Conservation (phyloP, 2,113 vertebrate genomes). For the Cranoglanis bouderius region DNA sequence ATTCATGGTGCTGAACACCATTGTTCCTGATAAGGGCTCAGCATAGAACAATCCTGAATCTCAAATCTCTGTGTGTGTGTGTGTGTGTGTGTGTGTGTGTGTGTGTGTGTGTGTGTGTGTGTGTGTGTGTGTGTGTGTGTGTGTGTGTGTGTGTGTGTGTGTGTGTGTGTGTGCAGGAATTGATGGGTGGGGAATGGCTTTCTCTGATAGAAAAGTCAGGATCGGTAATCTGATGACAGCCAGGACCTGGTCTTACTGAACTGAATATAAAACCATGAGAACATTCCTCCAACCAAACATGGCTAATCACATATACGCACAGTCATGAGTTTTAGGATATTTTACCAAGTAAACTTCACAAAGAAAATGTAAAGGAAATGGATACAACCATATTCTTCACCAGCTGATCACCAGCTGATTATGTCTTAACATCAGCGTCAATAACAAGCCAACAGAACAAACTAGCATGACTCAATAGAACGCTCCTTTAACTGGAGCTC, state of each 20-base stretch:
- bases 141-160: conserved; percentile 6
- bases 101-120: conserved; percentile 12
- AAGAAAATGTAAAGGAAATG: neutral
- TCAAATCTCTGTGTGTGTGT: conserved; percentile 5
- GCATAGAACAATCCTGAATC: conserved; percentile 36
- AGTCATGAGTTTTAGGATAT: neutral
- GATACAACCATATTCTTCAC: neutral
- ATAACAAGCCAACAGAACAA: neutral
- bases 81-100: neutral
- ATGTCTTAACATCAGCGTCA: neutral
- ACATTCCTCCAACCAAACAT: conserved; percentile 26
- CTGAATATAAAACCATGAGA: conserved; percentile 41
- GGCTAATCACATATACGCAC: neutral
- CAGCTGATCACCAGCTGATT: neutral
- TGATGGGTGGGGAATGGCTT: neutral
- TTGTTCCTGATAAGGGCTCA: conserved; percentile 40
- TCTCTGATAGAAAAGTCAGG: conserved; percentile 36
- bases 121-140: neutral
- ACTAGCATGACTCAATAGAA: neutral
- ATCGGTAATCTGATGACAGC: conserved; percentile 43
- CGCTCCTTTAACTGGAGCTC: neutral
- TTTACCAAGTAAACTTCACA: neutral
- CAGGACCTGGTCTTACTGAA: neutral
- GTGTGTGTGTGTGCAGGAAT: neutral
- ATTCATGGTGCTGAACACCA: conserved; percentile 43